Base-by-base conservation (phyloP, 1,140 invertebrate species). In the Xylocopa sonorina region DNA sequence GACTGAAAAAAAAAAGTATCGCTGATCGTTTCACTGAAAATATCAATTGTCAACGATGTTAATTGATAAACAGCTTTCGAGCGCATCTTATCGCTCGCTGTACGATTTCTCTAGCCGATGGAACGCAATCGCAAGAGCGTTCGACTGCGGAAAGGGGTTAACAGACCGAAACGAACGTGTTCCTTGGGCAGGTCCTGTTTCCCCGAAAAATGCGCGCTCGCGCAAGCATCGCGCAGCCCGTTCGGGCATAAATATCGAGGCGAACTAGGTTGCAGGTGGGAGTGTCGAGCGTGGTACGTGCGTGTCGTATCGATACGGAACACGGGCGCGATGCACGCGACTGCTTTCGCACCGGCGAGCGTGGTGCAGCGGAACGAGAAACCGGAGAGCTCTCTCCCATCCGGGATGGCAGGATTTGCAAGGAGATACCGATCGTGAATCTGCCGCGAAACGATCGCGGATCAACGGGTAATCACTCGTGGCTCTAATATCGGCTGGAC, bases 371-470 rank as follows among this genome's bases (percentile, higher is more conserved):
- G 62, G 67, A 83, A 80, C 81, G 77, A 80, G 83, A 77, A 77
- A 73, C 67, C 66, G 50, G 55, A 46, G 67, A 63, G 51, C 67
- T 50, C n/a, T n/a, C n/a, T n/a, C n/a, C 55, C 77, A 86, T 87
- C 72, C 78, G 69, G 84, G 80, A 78, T 86, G 80, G 74, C 68
- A 86, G 76, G 67, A 86, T 87, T 87, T 84, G 84, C 82, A 55
- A 51, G 51, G 64, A 53, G 73, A 81, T 84, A 84, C 71, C 55
- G 72, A 84, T 84, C 82, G 72, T 68, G 64, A 46, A 72, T 67
- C 78, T 60, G 43, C 24, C 66, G 53, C 43, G 67, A 38, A n/a
- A 55, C 43, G 78, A 80, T 80, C 71, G 50, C 66, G 80, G 77
- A 84, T 84, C 71, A 67, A 83, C 77, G n/a, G 83, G 41, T 84